A percentile compares a stretch with the other conserved stretches of the same genome.
These are phyloP conservation scores for Catalaphyllia jardinei DNA, from an alignment of 64 coral and sea anemone species.

Conservation along the genomic window DNA sequence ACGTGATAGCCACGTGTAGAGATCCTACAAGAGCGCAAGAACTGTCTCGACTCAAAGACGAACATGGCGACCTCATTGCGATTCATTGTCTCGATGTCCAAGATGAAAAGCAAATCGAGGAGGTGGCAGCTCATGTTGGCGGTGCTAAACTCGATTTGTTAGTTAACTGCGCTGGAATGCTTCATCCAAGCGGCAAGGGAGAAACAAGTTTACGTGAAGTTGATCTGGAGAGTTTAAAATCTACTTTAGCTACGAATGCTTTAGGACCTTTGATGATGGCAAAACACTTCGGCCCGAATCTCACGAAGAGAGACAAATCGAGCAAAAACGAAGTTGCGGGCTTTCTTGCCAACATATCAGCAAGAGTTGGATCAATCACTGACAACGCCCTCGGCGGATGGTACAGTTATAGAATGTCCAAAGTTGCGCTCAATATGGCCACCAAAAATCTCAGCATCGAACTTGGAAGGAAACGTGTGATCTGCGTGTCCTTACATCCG, in stretches of 20 bases:
- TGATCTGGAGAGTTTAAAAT: neutral
- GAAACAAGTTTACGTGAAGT: constrained; percentile 62
- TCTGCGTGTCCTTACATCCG: constrained; percentile 65
- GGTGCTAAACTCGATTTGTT: constrained; percentile 52
- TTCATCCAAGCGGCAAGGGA: constrained; percentile 59
- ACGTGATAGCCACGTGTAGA: constrained; percentile 63
- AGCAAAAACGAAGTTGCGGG: neutral
- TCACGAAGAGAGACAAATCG: constrained; percentile 27
- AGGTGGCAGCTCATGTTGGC: neutral
- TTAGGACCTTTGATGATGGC: constrained; percentile 63
- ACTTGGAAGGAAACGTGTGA: constrained; percentile 35
- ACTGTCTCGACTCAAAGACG: constrained; percentile 9
- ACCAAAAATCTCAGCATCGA: constrained; percentile 73
- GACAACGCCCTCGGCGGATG: constrained; percentile 71
- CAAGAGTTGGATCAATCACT: constrained; percentile 52
- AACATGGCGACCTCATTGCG: constrained; percentile 20
- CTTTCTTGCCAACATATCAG: constrained; percentile 57
- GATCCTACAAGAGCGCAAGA: constrained; percentile 23
- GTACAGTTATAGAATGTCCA: constrained; percentile 74
- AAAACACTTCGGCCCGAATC: constrained; percentile 44
- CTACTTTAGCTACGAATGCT: constrained; percentile 43
- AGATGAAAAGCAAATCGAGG: constrained; percentile 52
- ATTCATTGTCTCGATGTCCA: constrained; percentile 43
- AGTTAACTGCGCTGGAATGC: constrained; percentile 66
- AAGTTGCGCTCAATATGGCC: constrained; percentile 61